phyloP scores from a whole-genome alignment of 2,888 invertebrate species.

The Panorpa germanica region DNA sequence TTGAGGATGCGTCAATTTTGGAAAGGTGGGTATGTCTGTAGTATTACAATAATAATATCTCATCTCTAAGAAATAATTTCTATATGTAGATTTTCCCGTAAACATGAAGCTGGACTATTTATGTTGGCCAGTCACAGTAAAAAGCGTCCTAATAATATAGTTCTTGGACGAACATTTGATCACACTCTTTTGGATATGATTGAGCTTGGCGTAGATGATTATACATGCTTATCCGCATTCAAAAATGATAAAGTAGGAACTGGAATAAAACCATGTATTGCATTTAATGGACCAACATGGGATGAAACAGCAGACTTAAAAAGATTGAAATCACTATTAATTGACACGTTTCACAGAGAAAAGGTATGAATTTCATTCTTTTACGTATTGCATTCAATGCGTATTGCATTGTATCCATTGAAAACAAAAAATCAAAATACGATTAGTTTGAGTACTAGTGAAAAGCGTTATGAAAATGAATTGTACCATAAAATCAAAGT shows the following conservation, averaged over 20 bases:
- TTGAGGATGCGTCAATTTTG: constrained; percentile 74
- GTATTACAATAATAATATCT: background rate
- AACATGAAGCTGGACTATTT: constrained; percentile 79
- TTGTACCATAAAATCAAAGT: too few species aligned
- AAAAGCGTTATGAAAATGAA: too few species aligned
- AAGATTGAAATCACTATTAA: constrained; percentile 70
- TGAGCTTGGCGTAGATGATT: constrained; percentile 80
- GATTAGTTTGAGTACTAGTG: too few species aligned
- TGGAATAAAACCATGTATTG: constrained; percentile 77
- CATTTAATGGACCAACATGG: constrained; percentile 87
- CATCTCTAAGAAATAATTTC: too few species aligned
- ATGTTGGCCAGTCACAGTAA: constrained; percentile 83
- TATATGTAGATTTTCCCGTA: constrained; percentile 39
- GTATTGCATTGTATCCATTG: constrained; percentile 1
- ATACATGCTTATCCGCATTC: constrained; percentile 60
- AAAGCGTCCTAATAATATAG: constrained; percentile 83
- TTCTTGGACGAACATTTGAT: constrained; percentile 80
- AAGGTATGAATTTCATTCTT: constrained; percentile 20
- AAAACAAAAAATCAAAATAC: too few species aligned
- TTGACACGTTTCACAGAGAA: constrained; percentile 85
- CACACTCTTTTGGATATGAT: constrained; percentile 87
- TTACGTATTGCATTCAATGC: constrained; percentile 3
- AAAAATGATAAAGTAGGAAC: constrained; percentile 54
- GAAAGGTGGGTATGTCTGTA: constrained; percentile 36
- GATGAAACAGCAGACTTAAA: constrained; percentile 61